Conservation (phyloP, 2,888 invertebrate genomes). For the Himalopsyche tibetana region DNA sequence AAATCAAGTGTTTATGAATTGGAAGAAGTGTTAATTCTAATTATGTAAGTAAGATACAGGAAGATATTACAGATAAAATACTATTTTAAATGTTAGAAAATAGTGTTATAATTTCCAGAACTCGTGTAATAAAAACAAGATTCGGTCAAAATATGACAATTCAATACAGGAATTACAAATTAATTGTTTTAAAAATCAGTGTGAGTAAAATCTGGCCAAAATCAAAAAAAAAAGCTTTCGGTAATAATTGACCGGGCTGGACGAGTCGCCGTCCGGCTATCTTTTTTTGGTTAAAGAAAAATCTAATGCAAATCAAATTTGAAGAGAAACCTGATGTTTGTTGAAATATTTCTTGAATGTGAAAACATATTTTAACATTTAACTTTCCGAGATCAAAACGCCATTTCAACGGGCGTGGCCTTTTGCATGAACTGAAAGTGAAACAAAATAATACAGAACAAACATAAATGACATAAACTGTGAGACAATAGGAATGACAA, state of each 20-base stretch:
- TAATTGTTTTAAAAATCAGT: constrained; percentile 16
- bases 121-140: constrained; percentile 31
- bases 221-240: constrained; percentile 27
- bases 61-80: not conserved
- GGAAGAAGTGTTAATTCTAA: constrained; percentile 24
- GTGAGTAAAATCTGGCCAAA: constrained; percentile 35
- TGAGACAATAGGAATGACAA: constrained; percentile 41
- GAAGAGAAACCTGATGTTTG: constrained; percentile 57
- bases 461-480: constrained; percentile 14
- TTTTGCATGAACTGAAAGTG: constrained; percentile 65
- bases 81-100: too few species aligned
- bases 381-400: constrained; percentile 56
- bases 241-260: not conserved
- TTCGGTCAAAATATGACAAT: constrained; percentile 9
- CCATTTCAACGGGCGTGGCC: constrained; percentile 65
- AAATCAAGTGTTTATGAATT: not conserved
- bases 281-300: constrained; percentile 44
- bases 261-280: not conserved
- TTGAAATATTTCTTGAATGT: constrained; percentile 52
- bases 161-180: constrained; percentile 25
- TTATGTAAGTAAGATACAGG: too few species aligned
- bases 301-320: constrained; percentile 48
- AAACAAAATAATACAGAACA: constrained; percentile 62
- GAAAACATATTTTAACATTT: constrained; percentile 53
- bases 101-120: not conserved